These are phyloP conservation scores for Aromia moschata DNA, from an alignment of 2,888 invertebrate species.

Conservation along the genomic window DNA sequence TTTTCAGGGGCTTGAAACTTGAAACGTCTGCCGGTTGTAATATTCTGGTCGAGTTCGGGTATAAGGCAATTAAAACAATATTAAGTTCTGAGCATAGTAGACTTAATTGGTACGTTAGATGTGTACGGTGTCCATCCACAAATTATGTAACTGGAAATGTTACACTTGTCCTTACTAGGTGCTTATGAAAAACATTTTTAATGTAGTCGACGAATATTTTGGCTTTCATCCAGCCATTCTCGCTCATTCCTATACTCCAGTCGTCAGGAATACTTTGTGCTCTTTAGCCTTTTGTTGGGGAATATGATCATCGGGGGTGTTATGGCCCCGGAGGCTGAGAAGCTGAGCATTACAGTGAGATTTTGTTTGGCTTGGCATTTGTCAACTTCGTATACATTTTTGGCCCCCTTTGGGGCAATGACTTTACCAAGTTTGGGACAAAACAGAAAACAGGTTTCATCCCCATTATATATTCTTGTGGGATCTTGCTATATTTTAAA, in stretches of 20 bases:
- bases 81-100: conserved; percentile 27
- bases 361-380: conserved; percentile 11
- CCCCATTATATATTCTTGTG: neutral
- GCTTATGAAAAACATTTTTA: conserved; percentile 25
- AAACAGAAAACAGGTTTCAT: too few relatives aligned
- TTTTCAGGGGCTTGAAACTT: conserved; percentile 44
- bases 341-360: conserved; percentile 30
- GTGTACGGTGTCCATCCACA: conserved; percentile 29
- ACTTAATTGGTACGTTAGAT: conserved; percentile 21
- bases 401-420: conserved; percentile 5
- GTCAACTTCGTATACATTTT: conserved; percentile 28
- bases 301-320: conserved; percentile 5
- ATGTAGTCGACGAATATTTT: conserved; percentile 29
- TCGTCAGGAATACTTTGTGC: conserved; percentile 18
- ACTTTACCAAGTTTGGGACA: conserved; percentile 16
- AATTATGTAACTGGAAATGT: conserved; percentile 21
- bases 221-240: conserved; percentile 37
- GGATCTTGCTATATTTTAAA: neutral
- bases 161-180: conserved; percentile 20
- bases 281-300: conserved; percentile 8
- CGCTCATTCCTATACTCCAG: conserved; percentile 22
- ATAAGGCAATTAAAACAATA: conserved; percentile 45
- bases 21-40: conserved; percentile 43
- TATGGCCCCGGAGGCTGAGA: conserved; percentile 18
- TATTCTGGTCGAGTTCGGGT: conserved; percentile 46